phyloP scores from a whole-genome alignment of 2,888 invertebrate genomes.

The Heliconius sara region DNA sequence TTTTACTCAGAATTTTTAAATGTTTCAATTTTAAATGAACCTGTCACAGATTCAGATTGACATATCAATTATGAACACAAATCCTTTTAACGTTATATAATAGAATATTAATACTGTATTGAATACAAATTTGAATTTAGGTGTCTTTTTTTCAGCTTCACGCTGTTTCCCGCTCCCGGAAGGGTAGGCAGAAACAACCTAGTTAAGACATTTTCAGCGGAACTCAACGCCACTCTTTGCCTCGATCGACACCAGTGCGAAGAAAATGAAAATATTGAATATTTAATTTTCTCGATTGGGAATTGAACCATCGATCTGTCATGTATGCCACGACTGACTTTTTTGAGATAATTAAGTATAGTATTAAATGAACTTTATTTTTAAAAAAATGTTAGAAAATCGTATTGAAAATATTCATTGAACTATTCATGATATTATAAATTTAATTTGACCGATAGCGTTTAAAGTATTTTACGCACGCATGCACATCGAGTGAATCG shows the following conservation, averaged over 20 bases:
- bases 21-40: neutral
- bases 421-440: slow-evolving; percentile 26
- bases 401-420: slow-evolving; percentile 8
- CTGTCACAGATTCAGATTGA: neutral
- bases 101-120: neutral
- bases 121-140: neutral
- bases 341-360: too few relatives aligned
- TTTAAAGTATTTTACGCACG: slow-evolving; percentile 29
- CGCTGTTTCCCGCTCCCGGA: too few relatives aligned
- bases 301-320: too few relatives aligned
- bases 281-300: too few relatives aligned
- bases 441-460: slow-evolving; percentile 22
- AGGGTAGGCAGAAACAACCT: too few relatives aligned
- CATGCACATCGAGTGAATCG: slow-evolving; percentile 27
- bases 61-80: neutral
- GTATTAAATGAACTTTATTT: neutral
- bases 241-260: too few relatives aligned
- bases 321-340: too few relatives aligned
- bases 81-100: neutral
- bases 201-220: too few relatives aligned
- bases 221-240: too few relatives aligned
- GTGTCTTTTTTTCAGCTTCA: neutral
- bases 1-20: neutral
- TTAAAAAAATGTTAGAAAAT: neutral
- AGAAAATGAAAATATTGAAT: too few relatives aligned